Base-by-base conservation (phyloP, 2,888 invertebrate genomes). In the Glaucopsyche alexis region DNA sequence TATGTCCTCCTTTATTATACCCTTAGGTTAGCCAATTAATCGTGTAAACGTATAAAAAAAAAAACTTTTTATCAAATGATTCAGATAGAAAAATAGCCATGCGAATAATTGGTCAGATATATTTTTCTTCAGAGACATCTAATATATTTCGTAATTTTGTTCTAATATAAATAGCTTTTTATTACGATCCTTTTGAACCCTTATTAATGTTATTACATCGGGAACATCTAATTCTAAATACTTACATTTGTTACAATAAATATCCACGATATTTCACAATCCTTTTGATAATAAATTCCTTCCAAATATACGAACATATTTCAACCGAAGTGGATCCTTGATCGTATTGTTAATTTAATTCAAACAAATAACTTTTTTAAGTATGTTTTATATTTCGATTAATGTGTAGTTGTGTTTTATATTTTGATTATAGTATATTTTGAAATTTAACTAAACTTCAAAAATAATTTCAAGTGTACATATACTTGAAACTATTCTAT, bases 181-280 rank as follows among this genome's bases (percentile, higher is more conserved):
- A 60, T 60, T 60, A 60, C 60, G 60, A 60, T 60, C 29, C 60
- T 29, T 60, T 60, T 29, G 60, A 60, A 60, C 60, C 60, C 29
- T 29, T 60, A 60, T 60, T 60, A 60, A 60, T 60, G 60, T 60
- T 60, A 29, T 60, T 60, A 60, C 60, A 60, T 38, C 14, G 60
- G 13, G 38, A 60, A 60, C 29, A 29, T 60, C 29, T 60, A 38
- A 29, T 19, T 38, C 60, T 60, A 60, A 60, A 60, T 60, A 55
- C 29, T 55, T 29, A 60, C 60, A 60, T 60, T 60, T 60, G 60
- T 60, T 29, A 60, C 60, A 60, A 38, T 60, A 60, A 60, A 60
- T 60, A 29, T 60, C 60, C 13, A 29, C n/a, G 16, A 66, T 66
- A 66, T 66, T 45, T 66, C 16, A 16, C 16, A 66, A 66, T 66